phyloP scores from a whole-genome alignment of 1,140 invertebrate genomes.

The Brachionus sp. region DNA sequence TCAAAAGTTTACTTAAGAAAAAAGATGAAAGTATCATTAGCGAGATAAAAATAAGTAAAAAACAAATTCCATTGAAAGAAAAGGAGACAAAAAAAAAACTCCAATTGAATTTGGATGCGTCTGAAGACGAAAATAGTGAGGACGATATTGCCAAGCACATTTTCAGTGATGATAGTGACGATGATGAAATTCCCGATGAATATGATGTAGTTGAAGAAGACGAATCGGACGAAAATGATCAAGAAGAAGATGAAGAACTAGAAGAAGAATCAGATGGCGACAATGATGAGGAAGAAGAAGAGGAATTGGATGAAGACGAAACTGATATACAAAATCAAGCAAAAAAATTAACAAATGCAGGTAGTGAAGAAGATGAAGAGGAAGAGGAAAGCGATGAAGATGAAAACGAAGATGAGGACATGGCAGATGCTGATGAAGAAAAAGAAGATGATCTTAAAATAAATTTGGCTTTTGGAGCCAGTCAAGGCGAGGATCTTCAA shows the following conservation, averaged over 20 bases:
- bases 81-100: background rate
- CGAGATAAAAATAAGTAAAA: background rate
- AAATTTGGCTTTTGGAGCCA: conserved; percentile 11
- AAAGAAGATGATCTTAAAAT: conserved; percentile 38
- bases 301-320: conserved; percentile 1
- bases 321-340: background rate
- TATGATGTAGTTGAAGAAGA: background rate
- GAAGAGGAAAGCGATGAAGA: conserved; percentile 7
- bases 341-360: background rate
- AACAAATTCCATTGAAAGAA: background rate
- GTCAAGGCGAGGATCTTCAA: conserved; percentile 32
- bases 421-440: background rate
- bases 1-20: conserved; percentile 1
- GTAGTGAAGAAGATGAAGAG: background rate
- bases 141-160: conserved; percentile 30
- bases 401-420: background rate
- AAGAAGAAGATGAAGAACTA: background rate
- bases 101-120: conserved; percentile 16
- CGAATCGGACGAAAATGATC: background rate
- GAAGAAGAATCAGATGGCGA: background rate
- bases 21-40: background rate
- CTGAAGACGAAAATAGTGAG: conserved; percentile 20
- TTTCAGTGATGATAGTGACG: background rate
- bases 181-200: background rate
- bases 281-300: background rate